Base-by-base conservation (phyloP, 2,888 invertebrate genomes). In the Thera obeliscata region DNA sequence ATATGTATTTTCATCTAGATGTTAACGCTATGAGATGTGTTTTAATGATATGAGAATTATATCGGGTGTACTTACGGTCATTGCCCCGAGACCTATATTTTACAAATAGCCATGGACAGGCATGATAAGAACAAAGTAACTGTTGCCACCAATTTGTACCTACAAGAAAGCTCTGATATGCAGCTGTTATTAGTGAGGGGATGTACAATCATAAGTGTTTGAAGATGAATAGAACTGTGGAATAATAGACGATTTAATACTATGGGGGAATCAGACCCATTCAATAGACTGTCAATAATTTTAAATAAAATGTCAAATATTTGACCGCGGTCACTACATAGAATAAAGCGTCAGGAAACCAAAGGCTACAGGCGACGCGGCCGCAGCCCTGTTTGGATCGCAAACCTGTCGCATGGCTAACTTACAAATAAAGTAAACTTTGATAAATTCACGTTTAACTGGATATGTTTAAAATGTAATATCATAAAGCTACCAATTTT, bases 11-110 rank as follows among this genome's bases (percentile, higher is more conserved):
- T 86, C 79, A 70, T 78, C 85, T 88, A 90, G 78, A 89, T 88
- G 87, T 87, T 87, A 82, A 85, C 84, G 85, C 91, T 92, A 93
- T 90, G 91, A 92, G 84, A 91, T 92, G 88, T 92, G 88, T 91
- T 83, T 89, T 77, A 88, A 90, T 90, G 92, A 93, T 92, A 93
- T 92, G 80, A 84, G 88, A 88, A 88, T 87, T 85, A 86, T 87
- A 70, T 64, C 64, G 71, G 61, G 70, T 70, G 69, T 64, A 66
- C 60, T 64, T 35, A 61, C 57, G 69, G 68, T 66, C 64, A 69
- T 75, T 74, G 74, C 66, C 72, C 74, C 77, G 77, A 80, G 66
- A 71, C 68, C 41, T 78, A 79, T 57, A 66, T 67, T 22, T 22
- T 79, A 78, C 66, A 69, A 76, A 74, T 73, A 74, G 76, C 74